These are phyloP conservation scores for Phymatocera aterrima DNA, from an alignment of 2,888 invertebrate species.

Conservation along the genomic window DNA sequence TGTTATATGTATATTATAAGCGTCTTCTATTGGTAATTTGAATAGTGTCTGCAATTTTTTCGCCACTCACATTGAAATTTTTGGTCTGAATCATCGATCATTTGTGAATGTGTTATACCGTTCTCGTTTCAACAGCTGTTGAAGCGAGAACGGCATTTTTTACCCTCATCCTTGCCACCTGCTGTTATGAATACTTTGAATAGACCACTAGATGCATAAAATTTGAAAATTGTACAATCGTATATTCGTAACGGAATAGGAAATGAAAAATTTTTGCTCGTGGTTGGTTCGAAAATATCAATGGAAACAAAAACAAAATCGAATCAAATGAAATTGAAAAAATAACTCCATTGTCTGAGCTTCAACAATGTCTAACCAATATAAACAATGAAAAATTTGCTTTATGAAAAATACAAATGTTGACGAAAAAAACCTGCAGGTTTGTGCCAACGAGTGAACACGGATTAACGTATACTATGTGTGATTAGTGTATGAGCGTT, in stretches of 20 bases:
- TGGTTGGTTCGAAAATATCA: slow-evolving; percentile 29
- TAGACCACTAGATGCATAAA: slow-evolving; percentile 37
- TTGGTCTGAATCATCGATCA: neutral
- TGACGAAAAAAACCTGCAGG: neutral
- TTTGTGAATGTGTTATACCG: neutral
- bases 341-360: neutral
- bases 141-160: neutral
- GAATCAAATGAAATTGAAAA: neutral
- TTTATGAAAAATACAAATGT: neutral
- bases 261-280: slow-evolving; percentile 44
- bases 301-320: neutral
- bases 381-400: neutral
- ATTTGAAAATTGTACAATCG: slow-evolving; percentile 23
- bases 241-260: neutral
- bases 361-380: neutral
- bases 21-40: neutral
- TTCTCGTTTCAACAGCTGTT: neutral
- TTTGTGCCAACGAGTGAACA: slow-evolving; percentile 11
- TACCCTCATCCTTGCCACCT: neutral
- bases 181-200: slow-evolving; percentile 20
- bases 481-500: slow-evolving; percentile 31
- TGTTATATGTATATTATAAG: no score
- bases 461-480: slow-evolving; percentile 17
- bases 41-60: neutral
- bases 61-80: neutral